Evolutionary conservation across 2,113 vertebrate species (phyloP), one percentile per base, ranked within the genome.

Genomic region (Regulus satrapa): DNA sequence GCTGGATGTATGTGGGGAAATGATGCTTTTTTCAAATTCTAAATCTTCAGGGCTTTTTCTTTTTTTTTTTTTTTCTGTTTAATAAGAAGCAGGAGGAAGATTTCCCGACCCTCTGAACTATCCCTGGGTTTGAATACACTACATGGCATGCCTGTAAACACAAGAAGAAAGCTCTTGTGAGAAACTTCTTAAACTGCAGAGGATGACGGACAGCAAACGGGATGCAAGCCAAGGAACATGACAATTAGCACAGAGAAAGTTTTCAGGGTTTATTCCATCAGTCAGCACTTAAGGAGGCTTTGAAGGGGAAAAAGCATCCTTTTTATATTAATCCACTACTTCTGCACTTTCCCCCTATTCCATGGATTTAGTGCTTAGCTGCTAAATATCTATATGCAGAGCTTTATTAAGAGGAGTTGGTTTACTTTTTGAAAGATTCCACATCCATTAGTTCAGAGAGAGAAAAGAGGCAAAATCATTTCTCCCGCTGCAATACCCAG

Each of bases 281-380:
- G 93, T 97, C 95, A 97, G 94, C 95, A 97, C 89, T 97, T 97
- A 97, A 95, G 88, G 94, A 95, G 82, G 92, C 93, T 96, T 93
- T 96, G 89, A 92, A 94, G 94, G 85, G 82, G 85, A 94, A 94
- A 96, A 96, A 96, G 82, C 85, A 93, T 81, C 82, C 93, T 90
- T 97, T 93, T 93, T 90, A 91, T 92, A 96, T 92, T 96, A 97
- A 97, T 96, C 95, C 97, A 97, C 88, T 86, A 88, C 79, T 96
- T 88, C 85, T 91, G 93, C 91, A 88, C 90, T 92, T 89, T 91
- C 62, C 75, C 82, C 80, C 81, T 71, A 38, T 80, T 93, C 90
- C 88, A 34, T 85, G 89, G 96, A 97, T 97, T 95, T 97, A 97
- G 80, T 69, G 81, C 91, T 96, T 96, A 95, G 95, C 88, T 95